Conservation (phyloP, 2,113 vertebrate species). For the Calcarius ornatus region DNA sequence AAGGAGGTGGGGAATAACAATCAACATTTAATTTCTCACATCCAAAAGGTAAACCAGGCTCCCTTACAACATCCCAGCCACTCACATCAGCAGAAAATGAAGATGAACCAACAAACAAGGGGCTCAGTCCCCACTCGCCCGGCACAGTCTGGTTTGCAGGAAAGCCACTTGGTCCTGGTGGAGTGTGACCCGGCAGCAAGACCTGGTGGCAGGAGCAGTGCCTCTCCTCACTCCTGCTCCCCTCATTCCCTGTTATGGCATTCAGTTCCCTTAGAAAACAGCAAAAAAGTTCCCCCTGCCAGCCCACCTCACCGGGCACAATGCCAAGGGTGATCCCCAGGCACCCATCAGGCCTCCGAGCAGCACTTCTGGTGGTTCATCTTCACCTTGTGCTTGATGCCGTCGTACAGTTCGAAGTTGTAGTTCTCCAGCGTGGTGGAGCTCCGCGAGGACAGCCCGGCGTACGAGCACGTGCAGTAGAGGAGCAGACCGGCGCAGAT, state of each 20-base stretch:
- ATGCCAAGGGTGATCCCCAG: constrained; percentile 15
- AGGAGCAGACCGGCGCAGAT: constrained; percentile 92
- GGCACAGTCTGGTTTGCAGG: constrained; percentile 3
- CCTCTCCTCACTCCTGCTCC: neutral
- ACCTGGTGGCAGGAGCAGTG: neutral
- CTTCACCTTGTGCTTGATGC: constrained; percentile 98
- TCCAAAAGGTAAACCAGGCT: constrained; percentile 39
- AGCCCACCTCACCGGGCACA: constrained; percentile 57
- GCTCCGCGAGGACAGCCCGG: constrained; percentile 89
- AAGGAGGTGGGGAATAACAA: constrained; percentile 42
- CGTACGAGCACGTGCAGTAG: constrained; percentile 95
- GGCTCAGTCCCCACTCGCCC: neutral
- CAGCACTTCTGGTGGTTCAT: constrained; percentile 98
- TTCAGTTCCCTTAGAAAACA: constrained; percentile 73
- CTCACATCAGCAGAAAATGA: constrained; percentile 51
- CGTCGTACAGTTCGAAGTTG: constrained; percentile 96
- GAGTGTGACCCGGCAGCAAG: neutral
- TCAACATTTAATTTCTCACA: constrained; percentile 14
- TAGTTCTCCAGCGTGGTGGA: constrained; percentile 98
- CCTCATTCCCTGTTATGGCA: constrained; percentile 66
- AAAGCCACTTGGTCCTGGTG: neutral
- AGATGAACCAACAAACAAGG: constrained; percentile 59
- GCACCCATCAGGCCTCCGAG: constrained; percentile 87
- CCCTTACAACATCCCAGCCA: constrained; percentile 34
- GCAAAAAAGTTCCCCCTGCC: constrained; percentile 44